Evolutionary conservation across 2,113 vertebrate species (phyloP), one percentile per base, ranked within the genome.

Genomic region (Plotosus lineatus): DNA sequence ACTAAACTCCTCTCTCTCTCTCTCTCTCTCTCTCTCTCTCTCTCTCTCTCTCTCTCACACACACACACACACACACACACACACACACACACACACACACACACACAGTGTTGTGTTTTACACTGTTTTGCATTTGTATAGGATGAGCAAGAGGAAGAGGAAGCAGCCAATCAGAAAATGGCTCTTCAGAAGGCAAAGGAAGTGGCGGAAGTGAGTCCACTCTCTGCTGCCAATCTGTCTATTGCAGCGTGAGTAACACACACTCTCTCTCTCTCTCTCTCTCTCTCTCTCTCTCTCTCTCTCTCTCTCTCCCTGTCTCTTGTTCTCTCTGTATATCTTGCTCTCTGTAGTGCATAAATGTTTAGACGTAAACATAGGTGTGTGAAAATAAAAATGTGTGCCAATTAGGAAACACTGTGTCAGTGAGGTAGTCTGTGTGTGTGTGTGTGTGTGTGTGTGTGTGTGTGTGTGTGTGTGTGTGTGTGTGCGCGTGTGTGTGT

Each of bases 111-210:
- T 6, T 46, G 26, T n/a, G 33, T 1, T 58, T 60, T 44, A 33
- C 3, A 44, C 63, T 51, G 36, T 63, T 53, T 80, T 11, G 63
- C 33, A 58, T 68, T 40, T 23, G 5, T 65, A 55, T 87, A 99
- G 97, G 97, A 98, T 23, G 97, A 99, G 80, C 96, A 99, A 86
- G 96, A 98, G 83, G 97, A 98, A 87, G 96, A 98, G 82, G 93
- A 97, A 86, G 96, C 95, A 1, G 96, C 96, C 89, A 98, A 93
- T 90, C 94, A 99, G 89, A 99, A 99, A 87, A 93, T 96, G 3
- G 96, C 97, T 3, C 92, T 98, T 77, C 96, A 98, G 93, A 98
- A 98, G 87, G 97, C 95, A 31, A 98, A 98, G 91, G 97, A 99
- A 91, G 96, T 98, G 86, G 95, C 97, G 0, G 97, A 99, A 94